These are phyloP conservation scores for Drosophila stalkeri DNA, from an alignment of 2,888 invertebrate species.

Conservation along the genomic window DNA sequence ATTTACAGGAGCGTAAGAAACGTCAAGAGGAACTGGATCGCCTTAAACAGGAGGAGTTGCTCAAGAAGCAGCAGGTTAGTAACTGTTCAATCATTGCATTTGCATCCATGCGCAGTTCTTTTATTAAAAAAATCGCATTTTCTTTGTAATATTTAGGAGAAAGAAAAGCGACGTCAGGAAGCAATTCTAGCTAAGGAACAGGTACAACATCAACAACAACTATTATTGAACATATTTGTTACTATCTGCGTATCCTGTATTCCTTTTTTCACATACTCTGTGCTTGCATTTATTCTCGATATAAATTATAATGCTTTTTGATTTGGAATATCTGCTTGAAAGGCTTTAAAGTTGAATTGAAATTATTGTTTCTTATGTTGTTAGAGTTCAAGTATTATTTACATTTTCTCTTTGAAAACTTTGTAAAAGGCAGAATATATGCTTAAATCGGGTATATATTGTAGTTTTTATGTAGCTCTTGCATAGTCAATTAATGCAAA, in stretches of 20 bases:
- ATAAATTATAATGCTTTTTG: not conserved
- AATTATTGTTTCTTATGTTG: not conserved
- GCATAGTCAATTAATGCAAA: not conserved
- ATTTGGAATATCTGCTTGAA: not conserved
- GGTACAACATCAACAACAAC: slow-evolving; percentile 87
- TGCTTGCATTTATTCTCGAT: not conserved
- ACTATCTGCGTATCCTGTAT: slow-evolving; percentile 2
- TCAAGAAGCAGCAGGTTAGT: slow-evolving; percentile 93
- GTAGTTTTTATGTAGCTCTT: too few species aligned
- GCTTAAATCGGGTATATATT: not conserved
- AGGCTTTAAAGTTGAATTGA: not conserved
- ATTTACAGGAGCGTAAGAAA: slow-evolving; percentile 91
- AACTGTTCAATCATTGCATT: slow-evolving; percentile 9
- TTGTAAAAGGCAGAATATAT: not conserved
- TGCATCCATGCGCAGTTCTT: slow-evolving; percentile 20
- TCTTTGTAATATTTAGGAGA: slow-evolving; percentile 88
- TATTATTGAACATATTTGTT: slow-evolving; percentile 2
- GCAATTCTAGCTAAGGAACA: slow-evolving; percentile 95
- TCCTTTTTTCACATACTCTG: slow-evolving; percentile 4
- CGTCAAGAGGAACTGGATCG: slow-evolving; percentile 94
- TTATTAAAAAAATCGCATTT: slow-evolving; percentile 58
- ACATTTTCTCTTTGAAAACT: not conserved
- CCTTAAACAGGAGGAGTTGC: slow-evolving; percentile 93
- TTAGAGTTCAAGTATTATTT: not conserved
- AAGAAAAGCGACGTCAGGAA: slow-evolving; percentile 95